These are phyloP conservation scores for Camptogramma bilineatum DNA, from an alignment of 2,888 invertebrate species.

Conservation along the genomic window DNA sequence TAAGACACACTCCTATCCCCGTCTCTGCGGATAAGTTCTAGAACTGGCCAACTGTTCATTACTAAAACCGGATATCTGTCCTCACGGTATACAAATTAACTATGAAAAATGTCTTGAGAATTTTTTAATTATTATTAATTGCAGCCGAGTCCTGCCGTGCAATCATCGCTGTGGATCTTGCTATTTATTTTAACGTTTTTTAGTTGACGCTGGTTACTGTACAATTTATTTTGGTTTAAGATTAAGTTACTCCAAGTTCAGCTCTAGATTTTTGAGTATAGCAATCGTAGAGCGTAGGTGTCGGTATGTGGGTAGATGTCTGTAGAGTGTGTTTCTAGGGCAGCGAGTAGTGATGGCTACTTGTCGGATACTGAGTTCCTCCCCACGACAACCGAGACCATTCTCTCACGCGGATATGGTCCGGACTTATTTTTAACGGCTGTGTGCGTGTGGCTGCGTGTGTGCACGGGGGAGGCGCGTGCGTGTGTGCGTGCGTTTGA, in stretches of 20 bases:
- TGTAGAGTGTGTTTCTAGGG: constrained; percentile 25
- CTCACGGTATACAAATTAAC: constrained; percentile 41
- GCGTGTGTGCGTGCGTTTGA: constrained; percentile 78
- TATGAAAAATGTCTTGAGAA: constrained; percentile 32
- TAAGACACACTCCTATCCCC: constrained; percentile 77
- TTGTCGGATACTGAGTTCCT: constrained; percentile 56
- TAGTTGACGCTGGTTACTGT: constrained; percentile 5
- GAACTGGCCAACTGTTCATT: constrained; percentile 68
- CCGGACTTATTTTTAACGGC: constrained; percentile 80
- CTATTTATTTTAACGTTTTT: constrained; percentile 11
- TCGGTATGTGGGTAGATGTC: constrained; percentile 1
- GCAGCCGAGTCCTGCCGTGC: constrained; percentile 16
- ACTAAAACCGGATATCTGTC: constrained; percentile 60
- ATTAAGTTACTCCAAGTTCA: neutral
- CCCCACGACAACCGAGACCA: constrained; percentile 56
- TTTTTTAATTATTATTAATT: constrained; percentile 36
- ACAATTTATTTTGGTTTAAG: neutral
- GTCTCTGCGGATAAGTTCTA: constrained; percentile 80
- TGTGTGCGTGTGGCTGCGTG: constrained; percentile 68
- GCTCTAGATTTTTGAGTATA: neutral
- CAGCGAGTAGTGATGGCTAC: constrained; percentile 27
- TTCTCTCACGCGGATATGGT: constrained; percentile 80
- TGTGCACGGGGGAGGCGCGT: constrained; percentile 60
- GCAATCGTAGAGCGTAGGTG: neutral
- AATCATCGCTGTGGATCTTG: constrained; percentile 28